A percentile compares a stretch with the other conserved stretches of the same genome.
Conservation (phyloP, 2,113 vertebrate species). For the Conger conger region DNA sequence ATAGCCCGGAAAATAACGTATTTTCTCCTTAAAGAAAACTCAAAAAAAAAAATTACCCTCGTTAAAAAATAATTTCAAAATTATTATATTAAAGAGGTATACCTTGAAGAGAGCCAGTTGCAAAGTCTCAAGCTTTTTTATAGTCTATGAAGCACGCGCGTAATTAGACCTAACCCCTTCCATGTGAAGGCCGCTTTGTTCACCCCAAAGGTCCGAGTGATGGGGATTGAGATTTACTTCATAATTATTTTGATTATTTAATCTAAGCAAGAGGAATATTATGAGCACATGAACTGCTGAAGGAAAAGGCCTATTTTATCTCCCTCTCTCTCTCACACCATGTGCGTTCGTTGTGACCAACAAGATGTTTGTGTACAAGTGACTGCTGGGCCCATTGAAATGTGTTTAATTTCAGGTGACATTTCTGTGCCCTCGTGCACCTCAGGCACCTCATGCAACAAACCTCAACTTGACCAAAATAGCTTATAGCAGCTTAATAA, state of each 20-base stretch:
- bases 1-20: background rate
- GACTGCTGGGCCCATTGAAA: no score
- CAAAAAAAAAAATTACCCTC: background rate
- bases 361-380: no score
- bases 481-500: no score
- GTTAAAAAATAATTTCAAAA: background rate
- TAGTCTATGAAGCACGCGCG: background rate
- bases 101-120: background rate
- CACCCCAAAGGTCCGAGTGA: background rate
- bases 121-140: background rate
- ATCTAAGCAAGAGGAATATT: background rate
- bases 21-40: background rate
- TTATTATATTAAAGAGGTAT: constrained; percentile 2
- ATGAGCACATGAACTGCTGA: background rate
- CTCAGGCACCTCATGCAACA: no score
- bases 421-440: no score
- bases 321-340: no score
- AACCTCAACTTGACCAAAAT: no score
- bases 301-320: background rate
- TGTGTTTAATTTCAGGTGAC: no score
- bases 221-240: background rate
- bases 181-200: constrained; percentile 1
- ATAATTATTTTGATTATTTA: background rate
- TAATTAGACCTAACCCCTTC: background rate
- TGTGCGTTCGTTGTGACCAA: no score